These are phyloP conservation scores for Brachypteracias leptosomus DNA, from an alignment of 2,113 vertebrate species.

Conservation along the genomic window DNA sequence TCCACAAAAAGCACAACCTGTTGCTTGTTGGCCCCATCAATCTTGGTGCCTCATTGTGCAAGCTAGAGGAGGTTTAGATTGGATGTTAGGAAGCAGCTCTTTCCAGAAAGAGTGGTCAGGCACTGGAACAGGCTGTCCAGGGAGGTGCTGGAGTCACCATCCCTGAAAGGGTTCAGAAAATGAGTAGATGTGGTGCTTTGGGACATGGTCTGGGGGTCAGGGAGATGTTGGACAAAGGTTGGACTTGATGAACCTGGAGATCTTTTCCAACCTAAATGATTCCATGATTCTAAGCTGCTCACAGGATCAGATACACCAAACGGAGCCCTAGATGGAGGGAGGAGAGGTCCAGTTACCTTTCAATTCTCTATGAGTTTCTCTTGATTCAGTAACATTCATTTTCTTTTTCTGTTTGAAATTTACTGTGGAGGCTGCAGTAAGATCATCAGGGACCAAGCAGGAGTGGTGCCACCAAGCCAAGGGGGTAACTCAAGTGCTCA, in stretches of 20 bases:
- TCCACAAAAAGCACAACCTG: not conserved
- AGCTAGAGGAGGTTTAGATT: too few relatives aligned
- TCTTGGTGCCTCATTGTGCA: rapidly evolving
- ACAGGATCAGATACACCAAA: not conserved
- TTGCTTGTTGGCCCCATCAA: not conserved
- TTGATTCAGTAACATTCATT: not conserved
- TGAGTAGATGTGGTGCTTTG: too few relatives aligned
- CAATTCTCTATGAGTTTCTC: not conserved
- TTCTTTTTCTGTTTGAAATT: not conserved
- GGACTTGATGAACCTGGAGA: too few relatives aligned
- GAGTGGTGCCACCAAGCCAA: not conserved
- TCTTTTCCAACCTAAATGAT: too few relatives aligned
- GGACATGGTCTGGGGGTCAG: too few relatives aligned
- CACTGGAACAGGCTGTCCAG: too few relatives aligned
- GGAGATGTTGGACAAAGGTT: too few relatives aligned
- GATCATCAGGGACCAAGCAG: not conserved
- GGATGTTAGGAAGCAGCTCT: too few relatives aligned
- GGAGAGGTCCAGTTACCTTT: not conserved
- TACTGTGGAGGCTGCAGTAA: not conserved
- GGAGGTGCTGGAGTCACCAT: too few relatives aligned
- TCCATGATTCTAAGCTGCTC: not conserved
- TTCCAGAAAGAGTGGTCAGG: too few relatives aligned
- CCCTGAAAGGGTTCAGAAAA: too few relatives aligned
- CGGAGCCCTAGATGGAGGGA: not conserved
- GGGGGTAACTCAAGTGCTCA: not conserved